Percentiles rank a stretch among this genome's conserved stretches.
Conservation (phyloP, 2,888 invertebrate genomes). For the Troides oblongomaculatus region DNA sequence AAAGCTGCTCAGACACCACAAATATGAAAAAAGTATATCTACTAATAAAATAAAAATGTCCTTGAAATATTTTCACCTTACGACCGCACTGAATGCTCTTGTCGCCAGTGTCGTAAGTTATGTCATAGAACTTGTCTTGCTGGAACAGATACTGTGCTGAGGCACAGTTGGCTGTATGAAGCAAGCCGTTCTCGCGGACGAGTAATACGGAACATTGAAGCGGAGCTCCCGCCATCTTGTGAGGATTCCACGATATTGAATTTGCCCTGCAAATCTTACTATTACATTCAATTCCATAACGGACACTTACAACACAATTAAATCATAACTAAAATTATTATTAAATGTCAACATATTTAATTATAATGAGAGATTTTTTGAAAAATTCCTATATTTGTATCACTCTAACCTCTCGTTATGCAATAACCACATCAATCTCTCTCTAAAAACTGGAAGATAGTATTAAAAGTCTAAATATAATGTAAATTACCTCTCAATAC, state of each 20-base stretch:
- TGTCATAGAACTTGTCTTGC: constrained; percentile 91
- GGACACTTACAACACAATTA: too few species aligned
- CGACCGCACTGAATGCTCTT: constrained; percentile 96
- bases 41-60: neutral
- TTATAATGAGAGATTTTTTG: too few species aligned
- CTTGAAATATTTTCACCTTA: constrained; percentile 77
- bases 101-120: constrained; percentile 89
- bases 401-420: too few species aligned
- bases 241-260: constrained; percentile 92
- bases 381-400: too few species aligned
- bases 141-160: constrained; percentile 89
- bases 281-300: neutral
- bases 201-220: constrained; percentile 88
- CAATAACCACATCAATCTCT: too few species aligned
- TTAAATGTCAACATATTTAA: too few species aligned
- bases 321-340: too few species aligned
- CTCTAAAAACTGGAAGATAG: too few species aligned
- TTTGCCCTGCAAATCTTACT: constrained; percentile 79
- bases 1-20: too few species aligned
- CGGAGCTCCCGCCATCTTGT: constrained; percentile 90
- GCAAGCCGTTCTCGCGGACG: constrained; percentile 78
- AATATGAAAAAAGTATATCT: too few species aligned
- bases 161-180: constrained; percentile 85
- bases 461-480: neutral
- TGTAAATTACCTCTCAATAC: constrained; percentile 81